Base-by-base conservation (phyloP, 1,140 invertebrate genomes). In the Drosophila ercepeae region DNA sequence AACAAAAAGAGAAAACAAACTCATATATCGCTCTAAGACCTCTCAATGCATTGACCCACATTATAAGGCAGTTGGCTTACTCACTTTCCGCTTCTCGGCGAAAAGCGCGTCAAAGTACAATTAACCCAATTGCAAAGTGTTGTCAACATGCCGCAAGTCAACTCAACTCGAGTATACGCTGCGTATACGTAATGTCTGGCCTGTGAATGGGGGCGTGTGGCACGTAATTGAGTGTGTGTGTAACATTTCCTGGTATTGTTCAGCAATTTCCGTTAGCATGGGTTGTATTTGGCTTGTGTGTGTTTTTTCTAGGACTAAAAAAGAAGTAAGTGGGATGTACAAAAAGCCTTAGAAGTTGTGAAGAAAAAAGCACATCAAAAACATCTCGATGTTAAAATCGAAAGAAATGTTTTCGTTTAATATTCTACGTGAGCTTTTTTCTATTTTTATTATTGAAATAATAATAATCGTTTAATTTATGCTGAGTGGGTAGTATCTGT, bases 51-150 rank as follows among this genome's bases (percentile, higher is more conserved):
- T 73, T 84, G 81, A 84, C 81, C 81, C 72, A 86, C 68, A 86
- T 84, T 59, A 58, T 64, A 55, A 57, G 41, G 39, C 54, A 39
- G 41, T 21, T 49, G 54, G 42, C 29, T 46, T 25, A 27, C 52
- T 32, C 60, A 52, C 39, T 54, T 27, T 53, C 23, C 27, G 51
- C 57, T 68, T 72, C 46, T 44, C 60, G 63, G 41, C 21, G 49
- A 64, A 70, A 64, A 71, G 72, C 54, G 59, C 77, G 68, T 78
- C 81, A 63, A 81, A 74, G 76, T 74, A 84, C 81, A 84, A 84
- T 81, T 84, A 84, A 84, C 82, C 81, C 81, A 84, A 86, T 84
- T 84, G 81, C 76, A 75, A 84, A 86, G 67, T 74, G 81, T 86
- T 84, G 81, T 84, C 81, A 86, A 83, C 78, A 82, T 76, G 77